Evolutionary conservation across 2,113 vertebrate genomes (phyloP), one percentile per base, ranked within the genome.

Genomic region (Rhabdomys dilectus): DNA sequence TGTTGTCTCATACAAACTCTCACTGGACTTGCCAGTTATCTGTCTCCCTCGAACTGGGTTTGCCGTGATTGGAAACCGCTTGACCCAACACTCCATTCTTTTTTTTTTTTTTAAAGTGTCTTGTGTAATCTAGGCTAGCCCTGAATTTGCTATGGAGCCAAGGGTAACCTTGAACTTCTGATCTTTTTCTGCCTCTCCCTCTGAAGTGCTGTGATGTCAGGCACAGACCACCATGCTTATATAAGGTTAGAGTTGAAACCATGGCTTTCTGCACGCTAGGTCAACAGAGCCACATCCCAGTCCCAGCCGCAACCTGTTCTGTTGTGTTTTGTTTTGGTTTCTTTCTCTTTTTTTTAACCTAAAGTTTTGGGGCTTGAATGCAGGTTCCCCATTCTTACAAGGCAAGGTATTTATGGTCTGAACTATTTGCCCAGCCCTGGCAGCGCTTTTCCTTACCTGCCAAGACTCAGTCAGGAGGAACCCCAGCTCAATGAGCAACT

Each of bases 71-170:
- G 64, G 12, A 31, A 34, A 64, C 17, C 48, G 26, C 48, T 7
- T n/a, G 3, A 22, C 17, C 48, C 0, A 17, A 26, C 16, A 53
- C 51, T 7, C 2, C 1, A 29, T 24, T 1, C 19, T 60, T 22
- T 17, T 21, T 22, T 21, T 51, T 56, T 36, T 39, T 53, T 36
- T 34, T 7, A n/a, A 51, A 42, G 39, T 21, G n/a, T 85, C 15
- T 62, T 29, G 26, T 2, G 10, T 62, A 42, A 36, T 22, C 22
- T 39, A 8, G 22, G 56, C 58, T 84, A 39, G n/a, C 13, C 56
- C 16, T n/a, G 56, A 62, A 84, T 26, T 39, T 82, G 56, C 56
- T 60, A 60, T 7, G 1, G 26, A 60, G 80, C 36, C 2, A n/a
- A 82, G 21, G 12, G 60, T 39, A 58, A 82, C 36, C 12, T 26